Conservation (phyloP, 1,140 invertebrate species). For the Drosophila malerkotliana region DNA sequence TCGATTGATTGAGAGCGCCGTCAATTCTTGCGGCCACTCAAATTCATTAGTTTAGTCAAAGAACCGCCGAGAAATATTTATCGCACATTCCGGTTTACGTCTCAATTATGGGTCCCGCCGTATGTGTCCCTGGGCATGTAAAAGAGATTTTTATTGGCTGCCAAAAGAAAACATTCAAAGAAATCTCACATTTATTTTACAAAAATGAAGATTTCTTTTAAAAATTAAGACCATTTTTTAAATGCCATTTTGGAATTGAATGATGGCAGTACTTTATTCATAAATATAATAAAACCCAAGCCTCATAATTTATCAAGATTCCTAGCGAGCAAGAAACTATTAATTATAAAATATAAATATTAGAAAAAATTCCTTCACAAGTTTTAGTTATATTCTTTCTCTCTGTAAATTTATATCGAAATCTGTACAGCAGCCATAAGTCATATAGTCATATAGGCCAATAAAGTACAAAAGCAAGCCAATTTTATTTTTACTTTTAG, state of each 20-base stretch:
- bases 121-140: conserved; percentile 25
- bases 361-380: not conserved
- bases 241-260: too few species aligned
- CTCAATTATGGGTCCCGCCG: conserved; percentile 43
- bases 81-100: conserved; percentile 31
- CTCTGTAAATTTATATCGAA: not conserved
- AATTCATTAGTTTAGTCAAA: conserved; percentile 57
- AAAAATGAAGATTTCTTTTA: not conserved
- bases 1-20: conserved; percentile 68
- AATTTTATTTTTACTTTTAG: conserved; percentile 49
- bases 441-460: conserved; percentile 25
- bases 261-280: too few species aligned
- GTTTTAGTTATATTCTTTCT: not conserved
- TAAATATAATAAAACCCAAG: too few species aligned
- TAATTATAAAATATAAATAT: not conserved
- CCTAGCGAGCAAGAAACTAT: not conserved
- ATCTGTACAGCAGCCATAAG: conserved; percentile 31
- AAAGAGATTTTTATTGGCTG: conserved; percentile 22
- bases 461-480: conserved; percentile 23
- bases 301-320: not conserved
- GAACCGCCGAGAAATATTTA: conserved; percentile 42
- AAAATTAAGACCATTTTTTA: too few species aligned
- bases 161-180: conserved; percentile 16
- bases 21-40: conserved; percentile 42
- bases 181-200: not conserved